Base-by-base conservation (phyloP, 2,113 vertebrate genomes). In the Syngnathus typhle region DNA sequence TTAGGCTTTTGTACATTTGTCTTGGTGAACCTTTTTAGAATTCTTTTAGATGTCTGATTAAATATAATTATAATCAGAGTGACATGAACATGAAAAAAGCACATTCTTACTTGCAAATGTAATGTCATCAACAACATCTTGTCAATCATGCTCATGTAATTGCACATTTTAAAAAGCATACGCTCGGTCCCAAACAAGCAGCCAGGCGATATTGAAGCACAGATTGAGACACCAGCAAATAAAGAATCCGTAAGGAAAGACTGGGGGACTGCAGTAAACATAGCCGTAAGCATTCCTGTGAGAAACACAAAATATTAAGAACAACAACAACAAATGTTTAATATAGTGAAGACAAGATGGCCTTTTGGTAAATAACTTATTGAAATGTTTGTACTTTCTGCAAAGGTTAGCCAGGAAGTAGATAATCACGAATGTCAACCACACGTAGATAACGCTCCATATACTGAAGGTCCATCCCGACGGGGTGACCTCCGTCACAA, bases 391-490 rank as follows among this genome's bases (percentile, higher is more conserved):
- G 10, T 51, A 91, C 90, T 77, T 89, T 87, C 90, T 86, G 67
- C 83, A 92, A 27, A 89, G 75, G n/a, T 85, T 79, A 0, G 73
- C 7, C 4, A 88, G 46, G 12, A 88, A 86, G 81, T 91, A 90
- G 69, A 79, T 2, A 0, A 84, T 16, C 87, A 89, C 87, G 1
- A 70, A 13, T 0, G 79, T 77, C 59, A 91, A 73, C 91, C 90
- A 91, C 39, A 81, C 19, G 43, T 92, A 92, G 64, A 92, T 92
- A 47, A 91, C 43, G 0, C 75, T 87, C 91, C 91, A 92, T 68
- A 92, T 90, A 64, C 76, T 83, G 55, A 92, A 92, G 64, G 91
- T 91, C 91, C 91, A 91, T 55, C 89, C 89, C 19, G 90, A 87
- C 2, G 91, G 91, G 0, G 90, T 91, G 72, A 92, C 66, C 76